A percentile compares a stretch with the other conserved stretches of the same genome.
phyloP scores from a whole-genome alignment of 2,888 invertebrate species.

The Lucinisca nassula region DNA sequence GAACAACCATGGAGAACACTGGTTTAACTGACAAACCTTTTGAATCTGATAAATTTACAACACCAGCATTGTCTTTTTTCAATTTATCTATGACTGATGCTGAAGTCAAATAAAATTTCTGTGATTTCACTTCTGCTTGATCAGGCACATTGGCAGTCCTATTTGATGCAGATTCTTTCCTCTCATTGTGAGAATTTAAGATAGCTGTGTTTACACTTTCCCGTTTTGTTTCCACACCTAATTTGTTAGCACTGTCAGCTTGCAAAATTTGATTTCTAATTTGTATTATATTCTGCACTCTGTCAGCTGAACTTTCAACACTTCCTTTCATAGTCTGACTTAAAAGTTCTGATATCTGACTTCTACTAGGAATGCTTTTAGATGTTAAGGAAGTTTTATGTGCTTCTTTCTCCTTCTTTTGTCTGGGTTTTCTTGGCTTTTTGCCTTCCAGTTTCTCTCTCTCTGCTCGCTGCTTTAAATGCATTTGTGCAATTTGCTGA shows the following conservation, averaged over 20 bases:
- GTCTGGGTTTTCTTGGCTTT: constrained; percentile 11
- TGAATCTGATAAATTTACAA: constrained; percentile 37
- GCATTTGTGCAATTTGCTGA: constrained; percentile 69
- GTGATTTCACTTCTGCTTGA: background rate
- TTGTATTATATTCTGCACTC: background rate
- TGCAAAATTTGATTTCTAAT: constrained; percentile 12
- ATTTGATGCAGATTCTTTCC: background rate
- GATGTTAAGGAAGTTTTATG: constrained; percentile 53
- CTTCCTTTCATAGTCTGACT: constrained; percentile 53
- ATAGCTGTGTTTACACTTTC: background rate
- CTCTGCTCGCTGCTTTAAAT: constrained; percentile 55
- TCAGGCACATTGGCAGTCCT: too few relatives aligned
- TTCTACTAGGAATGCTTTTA: constrained; percentile 52
- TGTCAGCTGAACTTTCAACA: background rate
- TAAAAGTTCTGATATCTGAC: constrained; percentile 61
- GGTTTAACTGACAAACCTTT: constrained; percentile 44
- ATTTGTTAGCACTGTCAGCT: background rate
- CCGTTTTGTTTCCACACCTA: background rate
- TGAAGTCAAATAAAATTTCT: constrained; percentile 43
- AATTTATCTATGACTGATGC: constrained; percentile 35
- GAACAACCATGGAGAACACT: constrained; percentile 64
- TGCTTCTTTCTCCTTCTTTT: constrained; percentile 41
- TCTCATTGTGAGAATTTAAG: background rate
- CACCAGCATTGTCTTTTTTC: constrained; percentile 21
- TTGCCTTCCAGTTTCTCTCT: constrained; percentile 32